Evolutionary conservation across 2,888 invertebrate genomes (phyloP).

Genomic region (Leptopterna dolabrata): DNA sequence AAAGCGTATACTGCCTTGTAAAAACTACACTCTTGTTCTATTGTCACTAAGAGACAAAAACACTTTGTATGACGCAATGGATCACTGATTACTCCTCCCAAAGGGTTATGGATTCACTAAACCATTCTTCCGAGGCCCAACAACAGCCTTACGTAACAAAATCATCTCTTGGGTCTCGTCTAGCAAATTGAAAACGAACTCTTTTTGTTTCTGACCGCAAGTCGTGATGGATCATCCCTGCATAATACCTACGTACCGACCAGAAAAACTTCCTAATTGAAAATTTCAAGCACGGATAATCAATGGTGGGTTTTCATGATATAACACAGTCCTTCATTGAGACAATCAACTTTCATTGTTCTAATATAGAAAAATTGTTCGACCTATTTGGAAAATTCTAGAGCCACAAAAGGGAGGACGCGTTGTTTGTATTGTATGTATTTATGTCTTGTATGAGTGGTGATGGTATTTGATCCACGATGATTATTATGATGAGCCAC

Average conservation of each 20-base stretch:
- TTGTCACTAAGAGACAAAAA: background rate
- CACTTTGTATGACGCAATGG: background rate
- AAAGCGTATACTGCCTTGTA: too few relatives aligned
- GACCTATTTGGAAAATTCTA: too few relatives aligned
- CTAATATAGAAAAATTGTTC: too few relatives aligned
- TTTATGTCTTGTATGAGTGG: too few relatives aligned
- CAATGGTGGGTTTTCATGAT: background rate
- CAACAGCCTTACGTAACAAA: background rate
- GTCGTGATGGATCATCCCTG: slow-evolving; percentile 12
- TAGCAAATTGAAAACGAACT: slow-evolving; percentile 23
- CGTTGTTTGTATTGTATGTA: too few relatives aligned
- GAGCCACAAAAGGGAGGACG: too few relatives aligned
- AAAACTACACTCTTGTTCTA: too few relatives aligned
- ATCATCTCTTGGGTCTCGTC: background rate
- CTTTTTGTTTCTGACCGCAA: slow-evolving; percentile 17
- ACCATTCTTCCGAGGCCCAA: background rate
- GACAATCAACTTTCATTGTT: too few relatives aligned
- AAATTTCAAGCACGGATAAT: background rate
- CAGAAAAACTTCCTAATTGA: background rate
- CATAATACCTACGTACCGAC: background rate
- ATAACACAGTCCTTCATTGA: background rate
- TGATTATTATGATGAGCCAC: too few relatives aligned
- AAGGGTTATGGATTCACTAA: background rate
- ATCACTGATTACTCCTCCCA: background rate
- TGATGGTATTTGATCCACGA: too few relatives aligned